Evolutionary conservation across 2,888 invertebrate species (phyloP), one percentile per base, ranked within the genome.

Genomic region (Mamestra brassicae): DNA sequence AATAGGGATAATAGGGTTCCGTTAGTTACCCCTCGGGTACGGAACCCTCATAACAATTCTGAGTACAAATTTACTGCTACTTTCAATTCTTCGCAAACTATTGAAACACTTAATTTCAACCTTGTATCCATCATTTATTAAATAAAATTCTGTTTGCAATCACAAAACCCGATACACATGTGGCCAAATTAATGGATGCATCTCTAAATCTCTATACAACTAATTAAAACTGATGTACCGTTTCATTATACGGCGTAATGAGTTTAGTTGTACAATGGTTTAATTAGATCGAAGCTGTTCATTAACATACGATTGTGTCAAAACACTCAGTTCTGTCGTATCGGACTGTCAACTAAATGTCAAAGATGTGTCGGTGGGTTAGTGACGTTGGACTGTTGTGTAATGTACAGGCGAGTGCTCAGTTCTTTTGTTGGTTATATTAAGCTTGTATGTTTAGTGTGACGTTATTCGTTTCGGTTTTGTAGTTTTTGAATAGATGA

Each of bases 271-370:
- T 85, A 95, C 94, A 95, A 95, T 93, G 88, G 90, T 90, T 92
- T 95, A 95, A 95, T 95, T 95, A 95, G 92, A 92, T 85, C 87
- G 79, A 85, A 85, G 86, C 81, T 90, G 90, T 92, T 94, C 93
- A 94, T 94, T 94, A 95, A 90, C 92, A 92, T 93, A 90, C 85
- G 90, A 91, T 92, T 90, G 92, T 94, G 95, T 95, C 95, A 94
- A 93, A 95, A 95, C 93, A 94, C 89, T 88, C 88, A 85, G 88
- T 82, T 84, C 87, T 84, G 86, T 90, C 87, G 88, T 89, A 90
- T 89, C 84, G 85, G 75, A 89, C 92, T 94, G 95, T 95, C 95
- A 94, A 90, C 93, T 91, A 88, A 92, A 91, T 93, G 94, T 95
- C 95, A 93, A 88, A 93, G 90, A 92, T 93, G 93, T 93, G 91